These are phyloP conservation scores for Xylocampa areola DNA, from an alignment of 2,888 invertebrate species.

Conservation along the genomic window DNA sequence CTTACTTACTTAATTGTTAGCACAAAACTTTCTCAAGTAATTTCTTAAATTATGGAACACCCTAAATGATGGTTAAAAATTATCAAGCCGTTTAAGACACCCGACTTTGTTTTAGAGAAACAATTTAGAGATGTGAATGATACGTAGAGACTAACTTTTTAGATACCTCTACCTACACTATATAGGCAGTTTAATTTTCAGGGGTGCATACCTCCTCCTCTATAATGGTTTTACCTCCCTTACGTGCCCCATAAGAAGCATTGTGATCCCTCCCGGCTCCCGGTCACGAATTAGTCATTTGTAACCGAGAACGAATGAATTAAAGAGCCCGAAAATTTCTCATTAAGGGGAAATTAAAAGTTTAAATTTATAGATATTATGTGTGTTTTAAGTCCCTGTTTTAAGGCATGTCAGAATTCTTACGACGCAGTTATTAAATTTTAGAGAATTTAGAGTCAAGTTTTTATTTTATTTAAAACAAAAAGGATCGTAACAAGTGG, in stretches of 20 bases:
- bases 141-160: too few relatives aligned
- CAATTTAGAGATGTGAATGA: too few relatives aligned
- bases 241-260: not conserved
- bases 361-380: conserved; percentile 36
- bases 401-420: not conserved
- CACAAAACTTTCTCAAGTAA: too few relatives aligned
- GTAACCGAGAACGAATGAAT: conserved; percentile 37
- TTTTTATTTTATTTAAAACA: too few relatives aligned
- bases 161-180: too few relatives aligned
- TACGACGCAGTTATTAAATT: not conserved
- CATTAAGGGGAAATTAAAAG: conserved; percentile 44
- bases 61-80: too few relatives aligned
- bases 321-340: conserved; percentile 30
- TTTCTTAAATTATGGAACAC: too few relatives aligned
- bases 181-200: not conserved
- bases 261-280: conserved; percentile 20
- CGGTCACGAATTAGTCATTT: conserved; percentile 43
- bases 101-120: too few relatives aligned
- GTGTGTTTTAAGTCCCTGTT: not conserved
- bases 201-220: not conserved
- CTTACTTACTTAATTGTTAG: too few relatives aligned
- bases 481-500: too few relatives aligned
- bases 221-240: conserved; percentile 2
- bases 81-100: too few relatives aligned
- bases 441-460: too few relatives aligned